These are phyloP conservation scores for Callopanchax toddi DNA, from an alignment of 2,113 vertebrate genomes.

Conservation along the genomic window DNA sequence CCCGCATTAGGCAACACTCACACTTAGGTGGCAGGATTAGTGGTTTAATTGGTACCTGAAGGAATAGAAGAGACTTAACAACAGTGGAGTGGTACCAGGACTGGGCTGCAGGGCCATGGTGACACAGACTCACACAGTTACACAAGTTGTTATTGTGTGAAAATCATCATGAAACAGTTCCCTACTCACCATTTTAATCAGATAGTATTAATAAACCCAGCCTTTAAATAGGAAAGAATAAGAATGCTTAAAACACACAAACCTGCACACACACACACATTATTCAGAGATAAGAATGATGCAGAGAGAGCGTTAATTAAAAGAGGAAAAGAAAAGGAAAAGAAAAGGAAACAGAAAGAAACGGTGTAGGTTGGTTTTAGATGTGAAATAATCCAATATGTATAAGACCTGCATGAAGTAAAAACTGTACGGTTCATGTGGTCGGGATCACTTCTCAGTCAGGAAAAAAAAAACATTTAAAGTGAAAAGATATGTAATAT, in stretches of 20 bases:
- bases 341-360: too few species aligned
- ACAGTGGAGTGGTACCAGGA: slow-evolving; percentile 55
- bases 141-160: slow-evolving; percentile 29
- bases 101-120: slow-evolving; percentile 54
- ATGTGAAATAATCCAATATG: too few species aligned
- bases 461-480: too few species aligned
- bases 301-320: background rate
- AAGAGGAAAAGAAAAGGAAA: background rate
- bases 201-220: slow-evolving; percentile 6
- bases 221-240: background rate
- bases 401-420: too few species aligned
- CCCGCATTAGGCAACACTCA: slow-evolving; percentile 50
- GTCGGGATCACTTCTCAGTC: too few species aligned
- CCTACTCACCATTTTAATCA: slow-evolving; percentile 4
- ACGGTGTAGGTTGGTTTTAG: too few species aligned
- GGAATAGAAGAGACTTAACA: slow-evolving; percentile 70
- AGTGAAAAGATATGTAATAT: too few species aligned
- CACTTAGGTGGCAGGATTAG: slow-evolving; percentile 68
- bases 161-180: slow-evolving; percentile 9
- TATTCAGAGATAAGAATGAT: background rate
- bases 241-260: background rate
- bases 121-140: slow-evolving; percentile 39
- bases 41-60: slow-evolving; percentile 78
- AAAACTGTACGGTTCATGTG: too few species aligned
- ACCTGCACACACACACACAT: background rate